These are phyloP conservation scores for Gandaritis pyraliata DNA, from an alignment of 2,888 invertebrate genomes.

Conservation along the genomic window DNA sequence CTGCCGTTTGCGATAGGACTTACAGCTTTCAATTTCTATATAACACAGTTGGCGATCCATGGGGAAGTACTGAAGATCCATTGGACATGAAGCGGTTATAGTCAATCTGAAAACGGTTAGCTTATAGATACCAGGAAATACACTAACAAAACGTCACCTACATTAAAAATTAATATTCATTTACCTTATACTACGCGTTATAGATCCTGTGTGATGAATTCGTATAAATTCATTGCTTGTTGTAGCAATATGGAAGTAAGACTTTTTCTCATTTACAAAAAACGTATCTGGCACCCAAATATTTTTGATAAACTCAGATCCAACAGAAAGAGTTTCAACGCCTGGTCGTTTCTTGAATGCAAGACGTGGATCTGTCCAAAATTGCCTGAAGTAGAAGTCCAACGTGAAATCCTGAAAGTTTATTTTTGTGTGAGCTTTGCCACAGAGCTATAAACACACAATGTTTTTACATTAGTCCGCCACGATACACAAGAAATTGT, in stretches of 20 bases:
- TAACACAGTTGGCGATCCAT: constrained; percentile 98
- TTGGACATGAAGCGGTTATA: constrained; percentile 97
- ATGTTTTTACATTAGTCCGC: too few relatives aligned
- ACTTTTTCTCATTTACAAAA: constrained; percentile 99
- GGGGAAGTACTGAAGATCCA: constrained; percentile 98
- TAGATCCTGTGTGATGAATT: constrained; percentile 97
- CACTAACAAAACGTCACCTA: neutral
- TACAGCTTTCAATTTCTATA: constrained; percentile 98
- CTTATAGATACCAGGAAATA: neutral
- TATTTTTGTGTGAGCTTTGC: neutral
- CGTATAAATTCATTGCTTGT: constrained; percentile 99
- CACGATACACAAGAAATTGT: too few relatives aligned
- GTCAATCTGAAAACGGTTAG: constrained; percentile 89
- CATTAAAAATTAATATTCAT: constrained; percentile 41
- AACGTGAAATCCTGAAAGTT: constrained; percentile 94
- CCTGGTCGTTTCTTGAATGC: constrained; percentile 94
- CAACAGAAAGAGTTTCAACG: constrained; percentile 95
- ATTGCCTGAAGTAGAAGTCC: constrained; percentile 99
- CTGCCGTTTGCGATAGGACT: constrained; percentile 77
- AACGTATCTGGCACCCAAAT: constrained; percentile 99
- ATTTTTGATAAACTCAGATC: constrained; percentile 97
- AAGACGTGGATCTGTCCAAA: constrained; percentile 98
- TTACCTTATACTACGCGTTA: constrained; percentile 97
- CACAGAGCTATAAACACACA: too few relatives aligned
- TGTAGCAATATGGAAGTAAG: constrained; percentile 99